Evolutionary conservation across 2,113 vertebrate genomes (phyloP).

Genomic region (Protomyctophum bolini): DNA sequence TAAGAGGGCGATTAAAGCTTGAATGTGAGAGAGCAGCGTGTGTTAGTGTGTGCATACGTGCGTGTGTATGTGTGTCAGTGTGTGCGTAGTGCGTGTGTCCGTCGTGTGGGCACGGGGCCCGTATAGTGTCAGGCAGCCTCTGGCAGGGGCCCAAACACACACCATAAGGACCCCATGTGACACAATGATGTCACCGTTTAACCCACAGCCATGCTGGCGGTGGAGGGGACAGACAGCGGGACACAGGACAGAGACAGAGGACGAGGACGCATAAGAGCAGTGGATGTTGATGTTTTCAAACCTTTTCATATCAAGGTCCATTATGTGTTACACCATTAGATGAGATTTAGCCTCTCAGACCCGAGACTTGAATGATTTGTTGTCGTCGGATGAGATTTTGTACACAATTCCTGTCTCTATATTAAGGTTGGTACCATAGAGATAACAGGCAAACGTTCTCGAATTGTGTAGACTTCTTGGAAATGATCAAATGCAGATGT

Average conservation of each 20-base stretch:
- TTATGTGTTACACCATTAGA: too few relatives aligned
- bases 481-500: too few relatives aligned
- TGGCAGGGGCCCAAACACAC: background rate
- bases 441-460: too few relatives aligned
- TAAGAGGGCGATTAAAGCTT: conserved; percentile 43
- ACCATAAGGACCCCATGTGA: conserved; percentile 16
- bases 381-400: too few relatives aligned
- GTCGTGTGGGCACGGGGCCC: conserved; percentile 6
- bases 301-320: too few relatives aligned
- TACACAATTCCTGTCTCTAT: too few relatives aligned
- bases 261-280: background rate
- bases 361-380: too few relatives aligned
- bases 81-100: background rate
- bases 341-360: too few relatives aligned
- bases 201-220: background rate
- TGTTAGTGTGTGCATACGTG: background rate
- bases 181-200: conserved; percentile 18
- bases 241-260: background rate
- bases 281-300: too few relatives aligned
- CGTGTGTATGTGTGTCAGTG: too few relatives aligned
- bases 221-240: background rate
- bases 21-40: conserved; percentile 3
- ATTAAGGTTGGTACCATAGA: too few relatives aligned
- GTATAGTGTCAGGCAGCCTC: background rate
- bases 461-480: too few relatives aligned